These are phyloP conservation scores for Stichodactyla mertensii DNA, from an alignment of 64 coral and sea anemone species.

Conservation along the genomic window DNA sequence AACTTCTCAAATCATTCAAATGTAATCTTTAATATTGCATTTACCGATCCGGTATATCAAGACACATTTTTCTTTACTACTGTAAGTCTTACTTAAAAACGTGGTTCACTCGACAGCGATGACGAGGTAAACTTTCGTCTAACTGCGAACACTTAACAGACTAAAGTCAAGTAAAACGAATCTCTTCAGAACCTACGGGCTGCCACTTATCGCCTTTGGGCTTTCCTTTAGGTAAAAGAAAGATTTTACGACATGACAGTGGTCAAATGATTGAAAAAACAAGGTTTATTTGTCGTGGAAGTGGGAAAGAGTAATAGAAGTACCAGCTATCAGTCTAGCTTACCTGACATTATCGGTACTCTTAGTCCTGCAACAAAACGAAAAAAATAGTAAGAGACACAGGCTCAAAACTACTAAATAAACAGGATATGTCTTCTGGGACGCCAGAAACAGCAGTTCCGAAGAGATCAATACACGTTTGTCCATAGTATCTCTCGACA, in stretches of 20 bases:
- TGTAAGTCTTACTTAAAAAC: not conserved
- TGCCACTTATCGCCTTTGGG: not conserved
- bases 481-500: constrained; percentile 1
- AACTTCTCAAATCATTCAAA: not conserved
- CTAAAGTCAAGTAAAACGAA: not conserved
- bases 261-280: not conserved
- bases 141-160: not conserved
- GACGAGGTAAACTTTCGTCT: not conserved
- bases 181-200: not conserved
- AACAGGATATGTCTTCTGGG: not conserved
- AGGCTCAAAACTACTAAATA: not conserved
- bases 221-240: not conserved
- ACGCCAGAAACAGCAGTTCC: not conserved
- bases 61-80: too few relatives aligned
- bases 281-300: not conserved
- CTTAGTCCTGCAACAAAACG: constrained; percentile 43
- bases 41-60: not conserved
- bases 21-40: not conserved
- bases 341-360: constrained; percentile 54
- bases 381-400: not conserved
- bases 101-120: not conserved
- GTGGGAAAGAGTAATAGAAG: not conserved
- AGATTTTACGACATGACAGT: not conserved
- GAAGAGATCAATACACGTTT: not conserved
- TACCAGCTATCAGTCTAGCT: not conserved